Conservation (phyloP, 2,888 invertebrate species). For the Strigamia maritima region DNA sequence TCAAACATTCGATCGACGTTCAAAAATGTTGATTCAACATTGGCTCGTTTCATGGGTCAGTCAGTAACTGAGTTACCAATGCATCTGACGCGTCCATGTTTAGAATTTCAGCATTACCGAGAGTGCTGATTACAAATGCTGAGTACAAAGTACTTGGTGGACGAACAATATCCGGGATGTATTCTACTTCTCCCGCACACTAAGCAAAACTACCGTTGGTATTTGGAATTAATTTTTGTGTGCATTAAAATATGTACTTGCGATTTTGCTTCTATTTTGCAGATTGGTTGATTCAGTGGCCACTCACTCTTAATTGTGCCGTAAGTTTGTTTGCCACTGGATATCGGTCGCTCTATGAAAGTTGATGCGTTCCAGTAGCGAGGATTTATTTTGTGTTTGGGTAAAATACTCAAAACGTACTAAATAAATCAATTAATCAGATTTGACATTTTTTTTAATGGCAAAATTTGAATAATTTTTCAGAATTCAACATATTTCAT, state of each 20-base stretch:
- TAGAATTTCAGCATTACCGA: constrained; percentile 59
- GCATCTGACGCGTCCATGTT: constrained; percentile 65
- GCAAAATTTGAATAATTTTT: too few species aligned
- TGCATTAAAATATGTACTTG: constrained; percentile 53
- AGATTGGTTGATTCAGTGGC: constrained; percentile 72
- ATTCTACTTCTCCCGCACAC: constrained; percentile 68
- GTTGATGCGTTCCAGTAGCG: constrained; percentile 61
- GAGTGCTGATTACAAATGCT: constrained; percentile 65
- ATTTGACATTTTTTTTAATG: too few species aligned
- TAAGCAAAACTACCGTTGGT: constrained; percentile 47
- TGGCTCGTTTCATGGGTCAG: too few species aligned
- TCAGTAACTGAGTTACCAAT: constrained; percentile 61
- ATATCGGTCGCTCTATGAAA: constrained; percentile 61
- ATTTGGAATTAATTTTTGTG: too few species aligned
- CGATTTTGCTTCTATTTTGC: constrained; percentile 66
- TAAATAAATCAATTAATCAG: constrained; percentile 22
- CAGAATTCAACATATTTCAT: too few species aligned
- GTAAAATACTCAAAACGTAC: constrained; percentile 60
- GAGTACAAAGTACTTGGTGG: constrained; percentile 65
- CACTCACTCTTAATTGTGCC: constrained; percentile 66
- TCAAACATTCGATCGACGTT: too few species aligned
- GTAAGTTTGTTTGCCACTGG: constrained; percentile 67
- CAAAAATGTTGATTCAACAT: too few species aligned
- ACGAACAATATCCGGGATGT: constrained; percentile 63
- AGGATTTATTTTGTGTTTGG: constrained; percentile 55